phyloP scores from a whole-genome alignment of 64 coral and sea anemone genomes.

The Montipora sp. region DNA sequence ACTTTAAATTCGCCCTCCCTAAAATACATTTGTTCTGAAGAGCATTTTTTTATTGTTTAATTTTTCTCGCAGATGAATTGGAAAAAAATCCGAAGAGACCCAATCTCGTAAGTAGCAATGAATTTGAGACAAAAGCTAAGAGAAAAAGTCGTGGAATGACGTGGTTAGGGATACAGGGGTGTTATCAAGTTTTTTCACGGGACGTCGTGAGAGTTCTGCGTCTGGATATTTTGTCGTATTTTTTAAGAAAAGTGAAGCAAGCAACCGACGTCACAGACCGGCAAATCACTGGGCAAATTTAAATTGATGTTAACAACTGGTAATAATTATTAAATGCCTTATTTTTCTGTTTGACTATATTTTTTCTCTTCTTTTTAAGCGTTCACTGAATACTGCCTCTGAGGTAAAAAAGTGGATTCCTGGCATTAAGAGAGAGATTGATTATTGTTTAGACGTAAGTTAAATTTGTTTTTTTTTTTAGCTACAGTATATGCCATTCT shows the following conservation, averaged over 20 bases:
- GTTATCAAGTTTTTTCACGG: no score
- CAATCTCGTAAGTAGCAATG: slow-evolving; percentile 70
- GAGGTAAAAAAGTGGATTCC: slow-evolving; percentile 99
- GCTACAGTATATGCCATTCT: no score
- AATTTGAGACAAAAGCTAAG: no score
- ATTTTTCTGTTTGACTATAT: background rate
- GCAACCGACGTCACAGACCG: no score
- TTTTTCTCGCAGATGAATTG: slow-evolving; percentile 72
- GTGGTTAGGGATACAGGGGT: background rate
- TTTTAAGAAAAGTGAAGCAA: no score
- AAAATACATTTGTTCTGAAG: background rate
- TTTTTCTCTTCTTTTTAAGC: slow-evolving; percentile 14
- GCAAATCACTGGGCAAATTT: no score
- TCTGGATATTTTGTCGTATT: no score
- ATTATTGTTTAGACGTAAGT: slow-evolving; percentile 82
- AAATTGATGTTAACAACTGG: no score
- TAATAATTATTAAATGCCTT: background rate
- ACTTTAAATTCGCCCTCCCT: background rate
- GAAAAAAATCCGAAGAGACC: slow-evolving; percentile 84
- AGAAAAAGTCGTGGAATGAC: background rate
- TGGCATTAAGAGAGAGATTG: slow-evolving; percentile 90
- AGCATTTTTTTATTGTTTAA: background rate
- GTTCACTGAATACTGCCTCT: slow-evolving; percentile 83
- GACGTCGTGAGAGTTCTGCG: no score
- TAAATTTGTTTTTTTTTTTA: background rate